Base-by-base conservation (phyloP, 2,888 invertebrate species). In the Diaphora mendica region DNA sequence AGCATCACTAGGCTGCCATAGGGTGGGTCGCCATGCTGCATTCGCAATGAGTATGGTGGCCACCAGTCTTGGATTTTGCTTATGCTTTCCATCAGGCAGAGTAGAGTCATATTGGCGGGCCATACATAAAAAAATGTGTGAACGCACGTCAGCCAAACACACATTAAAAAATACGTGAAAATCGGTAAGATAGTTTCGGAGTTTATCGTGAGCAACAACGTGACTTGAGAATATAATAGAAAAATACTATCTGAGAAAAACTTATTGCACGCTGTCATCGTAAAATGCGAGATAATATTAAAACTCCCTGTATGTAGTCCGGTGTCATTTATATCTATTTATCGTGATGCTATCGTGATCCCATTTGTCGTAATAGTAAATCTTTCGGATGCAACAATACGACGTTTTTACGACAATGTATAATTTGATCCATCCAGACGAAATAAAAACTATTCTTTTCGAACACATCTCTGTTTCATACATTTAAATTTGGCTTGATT, bases 391-490 rank as follows among this genome's bases (percentile, higher is more conserved):
- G 55, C 55, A 68, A 39, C 51, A 26, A 69, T 62, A 69, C 69
- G 69, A 59, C 55, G 4, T 26, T 62, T 69, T 69, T 69, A 62
- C 42, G 69, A 62, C 51, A 35, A 20, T 42, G n/a, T 64, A 44
- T 33, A 64, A 65, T 35, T 64, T 48, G 39, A 51, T 66, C 55
- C 33, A 65, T 65, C 35, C 48, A 55, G 65, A 55, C 71, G 33
- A 39, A 48, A 65, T 51, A 65, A 39, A 65, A 66, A 71, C 71
- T 66, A 66, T 66, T 66, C 66, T 30, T 8, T n/a, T 65, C n/a
- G 33, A 64, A 44, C 17, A 39, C 55, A 35, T 59, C n/a, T 59
- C 20, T 62, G 59, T 69, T 69, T 62, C 26, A 69, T 69, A 69
- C 59, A 42, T 69, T 62, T 69, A 42, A 62, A 69, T 59, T 68